Evolutionary conservation across 37 sponge, comb jelly and placozoan species (phyloP), one percentile per base, ranked within the genome.

Genomic region (Crambe crambe): DNA sequence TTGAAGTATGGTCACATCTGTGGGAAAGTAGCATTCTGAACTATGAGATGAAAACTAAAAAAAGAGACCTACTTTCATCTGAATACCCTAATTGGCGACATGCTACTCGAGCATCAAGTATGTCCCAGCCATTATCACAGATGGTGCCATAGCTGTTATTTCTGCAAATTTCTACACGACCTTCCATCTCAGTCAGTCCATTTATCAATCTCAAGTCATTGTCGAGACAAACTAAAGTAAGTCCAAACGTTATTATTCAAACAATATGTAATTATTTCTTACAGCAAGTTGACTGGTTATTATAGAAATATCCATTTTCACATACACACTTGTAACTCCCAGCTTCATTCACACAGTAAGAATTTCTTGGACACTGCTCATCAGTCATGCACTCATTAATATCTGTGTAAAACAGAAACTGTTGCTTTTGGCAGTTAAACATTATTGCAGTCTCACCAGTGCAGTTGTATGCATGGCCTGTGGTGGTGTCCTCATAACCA

Each of bases 61-160:
- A n/a, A n/a, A n/a, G n/a, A n/a, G 17, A 25, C 61, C 2, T 30
- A 78, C 78, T n/a, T 42, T 42, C 42, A 41, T 37, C 38, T 22
- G 47, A 78, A 61, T 23, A 66, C 64, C 66, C 74, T 21, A 82
- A 74, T n/a, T 64, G 68, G 42, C 65, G 60, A 60, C 83, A 82
- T 12, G 63, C 83, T 21, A 82, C 83, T n/a, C 25, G 63, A 29
- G 83, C 83, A 67, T 82, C 83, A n/a, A 63, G 75, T 27, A 42
- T 43, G 60, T 82, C 66, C 74, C 74, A 82, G 6, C 18, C 20
- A 56, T 82, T 67, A 58, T 76, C 85, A 82, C 83, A 82, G 43
- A 82, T 65, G 17, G 83, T 82, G 3, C 83, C 83, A 65, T 74
- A 82, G 18, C 21, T 58, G 58, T 82, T 82, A 43, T 82, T 60